Evolutionary conservation across 2,797 vertebrate species (phyloP).

Genomic region (Nannoperca obscura): DNA sequence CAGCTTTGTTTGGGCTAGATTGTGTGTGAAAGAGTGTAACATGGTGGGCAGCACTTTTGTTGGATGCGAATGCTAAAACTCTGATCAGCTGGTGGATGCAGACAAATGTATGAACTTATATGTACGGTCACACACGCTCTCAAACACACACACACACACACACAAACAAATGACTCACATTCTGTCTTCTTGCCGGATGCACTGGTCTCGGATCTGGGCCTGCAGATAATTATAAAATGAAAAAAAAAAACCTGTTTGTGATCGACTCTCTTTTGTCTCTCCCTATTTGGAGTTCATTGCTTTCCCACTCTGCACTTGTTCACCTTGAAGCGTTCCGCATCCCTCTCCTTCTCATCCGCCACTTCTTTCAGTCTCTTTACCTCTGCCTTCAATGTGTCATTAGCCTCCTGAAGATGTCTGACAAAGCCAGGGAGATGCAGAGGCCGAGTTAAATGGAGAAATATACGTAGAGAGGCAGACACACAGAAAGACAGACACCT

Average conservation of each 20-base stretch:
- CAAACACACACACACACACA: conserved; percentile 21
- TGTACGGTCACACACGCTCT: conserved; percentile 27
- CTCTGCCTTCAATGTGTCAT: conserved; percentile 76
- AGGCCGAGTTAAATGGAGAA: conserved; percentile 50
- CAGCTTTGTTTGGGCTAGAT: conserved; percentile 72
- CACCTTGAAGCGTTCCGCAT: conserved; percentile 75
- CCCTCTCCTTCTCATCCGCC: conserved; percentile 68
- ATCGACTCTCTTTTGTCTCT: conserved; percentile 47
- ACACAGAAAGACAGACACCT: conserved; percentile 40
- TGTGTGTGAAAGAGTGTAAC: conserved; percentile 69
- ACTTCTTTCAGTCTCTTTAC: conserved; percentile 73
- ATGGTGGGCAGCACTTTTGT: conserved; percentile 57
- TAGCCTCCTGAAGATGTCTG: conserved; percentile 80
- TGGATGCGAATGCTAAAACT: conserved; percentile 55
- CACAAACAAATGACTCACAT: conserved; percentile 60
- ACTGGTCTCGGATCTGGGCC: conserved; percentile 52
- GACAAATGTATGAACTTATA: conserved; percentile 44
- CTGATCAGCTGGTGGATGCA: conserved; percentile 66
- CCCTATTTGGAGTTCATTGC: conserved; percentile 37
- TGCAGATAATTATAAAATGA: conserved; percentile 67
- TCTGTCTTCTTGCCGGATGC: conserved; percentile 44
- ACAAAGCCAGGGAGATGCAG: conserved; percentile 55
- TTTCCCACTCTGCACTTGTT: conserved; percentile 61
- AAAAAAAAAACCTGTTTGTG: conserved; percentile 53
- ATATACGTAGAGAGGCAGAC: conserved; percentile 50